phyloP scores from a whole-genome alignment of 35 echinoderm and acorn worm genomes.

The Ptychodera flava region DNA sequence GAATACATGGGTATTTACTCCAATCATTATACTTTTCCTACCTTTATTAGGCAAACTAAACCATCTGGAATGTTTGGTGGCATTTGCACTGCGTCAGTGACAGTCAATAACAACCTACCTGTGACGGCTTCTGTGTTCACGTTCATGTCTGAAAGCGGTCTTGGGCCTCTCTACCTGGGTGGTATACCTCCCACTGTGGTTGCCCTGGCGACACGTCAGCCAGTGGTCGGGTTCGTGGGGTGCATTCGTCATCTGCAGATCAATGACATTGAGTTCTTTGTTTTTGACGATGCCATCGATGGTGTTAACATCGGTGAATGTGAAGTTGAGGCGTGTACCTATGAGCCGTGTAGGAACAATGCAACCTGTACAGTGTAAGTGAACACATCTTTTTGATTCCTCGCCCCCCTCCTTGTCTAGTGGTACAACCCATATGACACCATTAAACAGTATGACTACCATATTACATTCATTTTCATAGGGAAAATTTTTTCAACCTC shows the following conservation, averaged over 20 bases:
- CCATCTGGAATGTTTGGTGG: conserved; percentile 34
- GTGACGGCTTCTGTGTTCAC: conserved; percentile 28
- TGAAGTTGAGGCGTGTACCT: conserved; percentile 26
- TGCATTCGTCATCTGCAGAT: conserved; percentile 60
- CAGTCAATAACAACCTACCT: conserved; percentile 43
- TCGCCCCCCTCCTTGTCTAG: too few species aligned
- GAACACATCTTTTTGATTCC: too few species aligned
- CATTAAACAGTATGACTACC: too few species aligned
- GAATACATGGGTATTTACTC: too few species aligned
- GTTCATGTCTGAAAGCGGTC: conserved; percentile 35
- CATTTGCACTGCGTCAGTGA: conserved; percentile 36
- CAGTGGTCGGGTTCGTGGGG: conserved; percentile 33
- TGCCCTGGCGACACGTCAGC: neutral
- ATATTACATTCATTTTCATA: too few species aligned
- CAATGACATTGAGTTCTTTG: conserved; percentile 42
- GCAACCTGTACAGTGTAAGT: conserved; percentile 63
- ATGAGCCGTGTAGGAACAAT: conserved; percentile 53
- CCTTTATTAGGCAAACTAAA: conserved; percentile 49
- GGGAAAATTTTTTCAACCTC: too few species aligned
- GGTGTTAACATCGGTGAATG: conserved; percentile 54
- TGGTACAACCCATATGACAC: too few species aligned
- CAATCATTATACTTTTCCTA: conserved; percentile 15
- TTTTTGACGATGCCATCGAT: conserved; percentile 49
- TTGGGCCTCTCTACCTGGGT: conserved; percentile 58
- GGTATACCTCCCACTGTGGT: conserved; percentile 23